These are phyloP conservation scores for Phainopepla nitens DNA, from an alignment of 2,113 vertebrate species.

Conservation along the genomic window DNA sequence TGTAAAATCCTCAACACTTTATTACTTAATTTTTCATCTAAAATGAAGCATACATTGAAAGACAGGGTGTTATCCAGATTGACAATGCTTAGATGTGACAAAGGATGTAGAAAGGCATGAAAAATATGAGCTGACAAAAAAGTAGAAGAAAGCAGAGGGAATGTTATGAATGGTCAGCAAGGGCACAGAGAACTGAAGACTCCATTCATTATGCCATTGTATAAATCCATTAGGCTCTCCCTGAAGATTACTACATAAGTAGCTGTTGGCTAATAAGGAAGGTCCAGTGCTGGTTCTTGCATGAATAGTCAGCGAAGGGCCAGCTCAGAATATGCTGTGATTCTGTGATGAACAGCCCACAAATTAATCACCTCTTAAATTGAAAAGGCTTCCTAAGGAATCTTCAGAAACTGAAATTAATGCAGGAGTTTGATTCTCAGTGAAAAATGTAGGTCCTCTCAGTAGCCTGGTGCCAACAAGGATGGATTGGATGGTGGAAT, in stretches of 20 bases:
- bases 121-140: neutral
- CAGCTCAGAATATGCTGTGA: neutral
- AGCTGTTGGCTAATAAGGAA: neutral
- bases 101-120: neutral
- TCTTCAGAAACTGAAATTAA: neutral
- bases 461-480: neutral
- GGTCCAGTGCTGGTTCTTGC: neutral
- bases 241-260: neutral
- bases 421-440: neutral
- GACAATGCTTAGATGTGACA: neutral
- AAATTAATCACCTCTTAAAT: neutral
- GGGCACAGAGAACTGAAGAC: neutral
- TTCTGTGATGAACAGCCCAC: neutral
- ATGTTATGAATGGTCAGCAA: neutral
- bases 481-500: neutral
- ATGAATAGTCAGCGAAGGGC: neutral
- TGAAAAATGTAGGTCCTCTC: neutral
- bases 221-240: neutral
- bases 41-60: neutral
- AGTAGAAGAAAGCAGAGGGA: neutral
- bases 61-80: neutral
- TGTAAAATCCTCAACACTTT: neutral
- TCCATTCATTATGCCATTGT: rapidly evolving
- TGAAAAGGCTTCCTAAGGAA: neutral
- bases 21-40: neutral